Evolutionary conservation across 2,113 vertebrate genomes (phyloP).

Genomic region (Sander vitreus): DNA sequence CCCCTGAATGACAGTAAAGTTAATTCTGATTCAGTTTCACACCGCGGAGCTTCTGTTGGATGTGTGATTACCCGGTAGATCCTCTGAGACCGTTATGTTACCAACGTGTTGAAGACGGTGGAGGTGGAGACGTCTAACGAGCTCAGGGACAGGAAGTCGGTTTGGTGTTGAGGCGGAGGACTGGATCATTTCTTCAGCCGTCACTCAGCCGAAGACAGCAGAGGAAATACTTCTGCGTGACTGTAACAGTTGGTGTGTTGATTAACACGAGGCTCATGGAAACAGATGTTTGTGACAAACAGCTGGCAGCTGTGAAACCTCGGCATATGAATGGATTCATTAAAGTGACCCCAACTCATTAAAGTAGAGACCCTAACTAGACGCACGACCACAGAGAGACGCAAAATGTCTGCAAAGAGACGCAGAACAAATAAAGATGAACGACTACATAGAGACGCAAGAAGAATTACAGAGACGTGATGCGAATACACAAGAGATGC

Average conservation of each 20-base stretch:
- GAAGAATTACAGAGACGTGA: too few species aligned
- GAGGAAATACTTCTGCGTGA: background rate
- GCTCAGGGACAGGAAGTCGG: slow-evolving; percentile 37
- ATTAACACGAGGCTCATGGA: background rate
- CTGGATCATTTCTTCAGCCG: background rate
- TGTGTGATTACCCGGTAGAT: slow-evolving; percentile 25
- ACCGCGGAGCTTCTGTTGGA: background rate
- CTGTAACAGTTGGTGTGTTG: background rate
- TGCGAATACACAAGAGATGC: too few species aligned
- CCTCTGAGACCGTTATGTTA: slow-evolving; percentile 29
- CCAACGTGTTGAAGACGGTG: slow-evolving; percentile 24
- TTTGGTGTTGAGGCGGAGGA: slow-evolving; percentile 26
- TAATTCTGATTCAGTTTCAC: background rate
- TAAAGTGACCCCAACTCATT: too few species aligned
- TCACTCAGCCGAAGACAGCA: background rate
- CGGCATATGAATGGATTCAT: too few species aligned
- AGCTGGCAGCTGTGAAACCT: too few species aligned
- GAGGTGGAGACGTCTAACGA: slow-evolving; percentile 51
- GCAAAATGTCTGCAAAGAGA: background rate
- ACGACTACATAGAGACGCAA: too few species aligned
- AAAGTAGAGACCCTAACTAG: too few species aligned
- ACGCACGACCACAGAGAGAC: background rate
- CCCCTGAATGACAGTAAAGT: too few species aligned
- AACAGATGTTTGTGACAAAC: background rate
- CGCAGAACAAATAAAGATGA: background rate